Base-by-base conservation (phyloP, 2,888 invertebrate species). In the Pelosia muscerda region DNA sequence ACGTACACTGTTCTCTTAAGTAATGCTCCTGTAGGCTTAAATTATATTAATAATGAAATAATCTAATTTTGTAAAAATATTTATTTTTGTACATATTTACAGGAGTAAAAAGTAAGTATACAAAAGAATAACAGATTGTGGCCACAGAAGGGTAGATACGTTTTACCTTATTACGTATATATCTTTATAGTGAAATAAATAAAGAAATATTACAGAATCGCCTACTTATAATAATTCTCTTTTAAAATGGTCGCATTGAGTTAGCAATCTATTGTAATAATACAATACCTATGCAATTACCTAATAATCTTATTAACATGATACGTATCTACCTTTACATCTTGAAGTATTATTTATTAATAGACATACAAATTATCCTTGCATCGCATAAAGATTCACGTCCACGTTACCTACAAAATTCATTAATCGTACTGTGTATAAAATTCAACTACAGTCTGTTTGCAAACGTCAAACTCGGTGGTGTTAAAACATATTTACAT, bases 41-140 rank as follows among this genome's bases (percentile, higher is more conserved):
- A 57, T 42, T 59, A 58, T 49, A 57, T 42, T 59, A 54, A 60
- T 70, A 86, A 81, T 72, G 78, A 75, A 71, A 75, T 66, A 62
- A 65, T 63, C 25, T 61, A 82, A 78, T 88, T 90, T 86, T 88
- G 86, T 78, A 92, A 93, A 93, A 92, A 93, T 93, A 93, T 93
- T 92, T 91, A 92, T 83, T 90, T 89, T 88, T 90, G 81, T 90
- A 92, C 91, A 91, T 92, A 91, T 92, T 89, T 92, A 92, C 92
- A 92, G 59, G 64, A 72, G 62, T 75, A 69, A 71, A 66, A 76
- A 73, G 60, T 65, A 77, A 81, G 77, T 80, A 79, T 77, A 82
- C 78, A 83, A 78, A 78, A 72, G 55, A 74, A 77, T 71, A 68
- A 72, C 49, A 73, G 70, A 72, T 70, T 68, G 74, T 77, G 72